Conservation (phyloP, 2,113 vertebrate genomes). For the Amphiprion ocellaris region DNA sequence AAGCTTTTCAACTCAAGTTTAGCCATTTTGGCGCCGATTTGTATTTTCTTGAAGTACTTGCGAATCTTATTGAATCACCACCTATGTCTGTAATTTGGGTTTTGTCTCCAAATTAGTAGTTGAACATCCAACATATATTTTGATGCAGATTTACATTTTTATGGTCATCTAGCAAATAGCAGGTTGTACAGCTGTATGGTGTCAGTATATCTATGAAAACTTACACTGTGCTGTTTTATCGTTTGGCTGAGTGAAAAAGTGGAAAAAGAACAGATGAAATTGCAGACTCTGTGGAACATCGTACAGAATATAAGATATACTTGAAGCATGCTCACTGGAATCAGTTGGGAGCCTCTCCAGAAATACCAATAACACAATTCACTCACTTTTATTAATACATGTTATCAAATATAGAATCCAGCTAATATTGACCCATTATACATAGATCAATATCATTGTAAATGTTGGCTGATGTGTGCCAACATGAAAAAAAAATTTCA, state of each 20-base stretch:
- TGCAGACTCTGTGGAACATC: background rate
- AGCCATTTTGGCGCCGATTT: background rate
- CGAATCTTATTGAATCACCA: background rate
- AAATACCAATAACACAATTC: background rate
- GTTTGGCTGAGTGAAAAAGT: background rate
- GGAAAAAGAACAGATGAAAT: background rate
- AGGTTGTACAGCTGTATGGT: background rate
- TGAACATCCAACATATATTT: background rate
- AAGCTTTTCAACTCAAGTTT: background rate
- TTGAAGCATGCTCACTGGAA: background rate
- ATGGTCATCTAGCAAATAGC: background rate
- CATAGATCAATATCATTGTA: no score
- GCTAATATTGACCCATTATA: no score
- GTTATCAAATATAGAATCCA: background rate
- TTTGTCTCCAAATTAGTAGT: background rate
- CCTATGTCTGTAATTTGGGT: background rate
- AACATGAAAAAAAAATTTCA: no score
- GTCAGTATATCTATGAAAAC: background rate
- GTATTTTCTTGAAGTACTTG: background rate
- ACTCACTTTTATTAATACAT: no score
- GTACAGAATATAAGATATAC: background rate
- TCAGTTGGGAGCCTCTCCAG: background rate
- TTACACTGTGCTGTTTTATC: background rate
- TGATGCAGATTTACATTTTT: background rate
- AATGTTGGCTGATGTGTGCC: no score